Evolutionary conservation across 2,797 vertebrate genomes (phyloP).

Genomic region (Tarsius wallacei): DNA sequence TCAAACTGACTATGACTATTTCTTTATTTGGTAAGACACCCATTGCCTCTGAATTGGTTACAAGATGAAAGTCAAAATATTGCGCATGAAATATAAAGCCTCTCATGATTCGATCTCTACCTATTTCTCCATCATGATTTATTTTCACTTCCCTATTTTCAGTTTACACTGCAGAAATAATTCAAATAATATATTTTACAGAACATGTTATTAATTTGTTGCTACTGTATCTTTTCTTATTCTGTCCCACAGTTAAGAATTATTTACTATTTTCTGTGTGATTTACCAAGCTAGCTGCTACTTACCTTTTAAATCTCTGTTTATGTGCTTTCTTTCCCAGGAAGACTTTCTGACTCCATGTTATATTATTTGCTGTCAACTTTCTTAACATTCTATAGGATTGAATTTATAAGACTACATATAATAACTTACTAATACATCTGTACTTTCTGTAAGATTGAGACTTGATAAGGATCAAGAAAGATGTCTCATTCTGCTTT

Average conservation of each 20-base stretch:
- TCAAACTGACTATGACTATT: background rate
- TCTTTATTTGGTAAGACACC: background rate
- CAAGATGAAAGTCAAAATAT: background rate
- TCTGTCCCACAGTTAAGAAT: background rate
- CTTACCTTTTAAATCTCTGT: background rate
- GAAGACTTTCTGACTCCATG: background rate
- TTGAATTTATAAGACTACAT: background rate
- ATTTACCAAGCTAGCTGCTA: background rate
- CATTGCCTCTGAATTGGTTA: background rate
- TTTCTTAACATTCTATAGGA: background rate
- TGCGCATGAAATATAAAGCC: background rate
- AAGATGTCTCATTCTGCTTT: background rate
- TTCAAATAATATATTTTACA: background rate
- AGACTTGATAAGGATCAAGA: background rate
- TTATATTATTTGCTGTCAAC: background rate
- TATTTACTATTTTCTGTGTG: background rate
- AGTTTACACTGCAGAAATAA: background rate
- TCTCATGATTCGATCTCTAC: background rate
- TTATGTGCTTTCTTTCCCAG: background rate
- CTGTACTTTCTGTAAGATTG: background rate
- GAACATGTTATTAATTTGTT: background rate
- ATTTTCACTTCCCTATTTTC: background rate
- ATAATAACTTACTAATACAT: background rate
- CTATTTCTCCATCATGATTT: background rate
- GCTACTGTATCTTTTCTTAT: background rate